These are phyloP conservation scores for Lonchura striata DNA, from an alignment of 2,113 vertebrate species.

Conservation along the genomic window DNA sequence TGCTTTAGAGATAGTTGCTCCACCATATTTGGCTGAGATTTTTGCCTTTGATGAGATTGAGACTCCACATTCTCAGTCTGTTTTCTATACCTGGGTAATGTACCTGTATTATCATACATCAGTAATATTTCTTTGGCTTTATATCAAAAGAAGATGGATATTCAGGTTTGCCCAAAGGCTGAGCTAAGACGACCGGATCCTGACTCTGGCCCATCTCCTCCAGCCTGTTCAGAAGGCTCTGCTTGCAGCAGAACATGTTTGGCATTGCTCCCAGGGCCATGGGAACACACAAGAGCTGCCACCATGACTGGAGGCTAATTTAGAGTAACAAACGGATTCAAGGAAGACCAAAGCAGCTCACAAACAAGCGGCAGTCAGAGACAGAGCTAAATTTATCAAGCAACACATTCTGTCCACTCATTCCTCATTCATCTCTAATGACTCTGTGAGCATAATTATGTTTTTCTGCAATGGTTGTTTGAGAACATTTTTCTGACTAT, in stretches of 20 bases:
- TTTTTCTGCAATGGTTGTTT: neutral
- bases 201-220: neutral
- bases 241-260: neutral
- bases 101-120: neutral
- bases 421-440: neutral
- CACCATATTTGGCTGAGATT: neutral
- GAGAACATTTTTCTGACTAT: neutral
- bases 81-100: neutral
- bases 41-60: neutral
- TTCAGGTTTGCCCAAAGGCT: neutral
- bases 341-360: constrained; percentile 19
- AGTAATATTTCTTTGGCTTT: neutral
- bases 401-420: constrained; percentile 22
- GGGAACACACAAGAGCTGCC: constrained; percentile 14
- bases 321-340: neutral
- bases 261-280: neutral
- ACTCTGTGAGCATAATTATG: neutral
- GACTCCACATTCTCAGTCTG: neutral
- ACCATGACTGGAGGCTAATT: neutral
- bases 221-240: neutral
- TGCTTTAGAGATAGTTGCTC: neutral
- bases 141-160: neutral
- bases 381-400: constrained; percentile 28
- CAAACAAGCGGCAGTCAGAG: neutral
- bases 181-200: neutral